Evolutionary conservation across 2,113 vertebrate genomes (phyloP).

Genomic region (Columbina picui): DNA sequence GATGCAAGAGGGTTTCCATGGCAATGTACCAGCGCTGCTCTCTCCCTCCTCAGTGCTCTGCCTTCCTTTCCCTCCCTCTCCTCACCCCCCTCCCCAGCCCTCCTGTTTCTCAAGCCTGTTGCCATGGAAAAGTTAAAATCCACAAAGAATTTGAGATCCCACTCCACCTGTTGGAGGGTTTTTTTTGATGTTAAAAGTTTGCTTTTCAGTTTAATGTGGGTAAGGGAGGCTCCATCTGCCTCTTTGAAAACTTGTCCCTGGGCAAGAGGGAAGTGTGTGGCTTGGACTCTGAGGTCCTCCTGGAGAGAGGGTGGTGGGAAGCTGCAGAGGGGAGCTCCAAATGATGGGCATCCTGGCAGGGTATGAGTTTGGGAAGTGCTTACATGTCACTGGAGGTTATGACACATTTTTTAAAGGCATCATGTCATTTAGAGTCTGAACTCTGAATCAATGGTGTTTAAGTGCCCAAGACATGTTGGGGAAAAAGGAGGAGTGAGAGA

Average conservation of each 20-base stretch:
- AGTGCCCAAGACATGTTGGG: not conserved
- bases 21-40: constrained; percentile 59
- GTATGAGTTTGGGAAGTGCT: not conserved
- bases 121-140: constrained; percentile 69
- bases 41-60: constrained; percentile 38
- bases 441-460: not conserved
- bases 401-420: not conserved
- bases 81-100: not conserved
- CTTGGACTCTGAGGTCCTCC: not conserved
- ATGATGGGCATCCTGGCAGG: not conserved
- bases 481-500: not conserved
- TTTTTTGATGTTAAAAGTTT: not conserved
- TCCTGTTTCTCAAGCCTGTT: constrained; percentile 62
- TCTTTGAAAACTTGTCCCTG: not conserved
- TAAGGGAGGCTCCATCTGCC: not conserved
- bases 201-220: constrained; percentile 9
- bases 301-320: not conserved
- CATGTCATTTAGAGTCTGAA: accelerated
- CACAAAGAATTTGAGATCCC: constrained; percentile 42
- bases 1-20: constrained; percentile 76
- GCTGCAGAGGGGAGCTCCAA: not conserved
- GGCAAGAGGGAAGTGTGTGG: not conserved
- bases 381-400: not conserved
- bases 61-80: constrained; percentile 58
- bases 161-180: accelerated